Percentiles rank a stretch among this genome's conserved stretches.
phyloP scores from a whole-genome alignment of 1,140 invertebrate species.

The Lasioglossum albipes region DNA sequence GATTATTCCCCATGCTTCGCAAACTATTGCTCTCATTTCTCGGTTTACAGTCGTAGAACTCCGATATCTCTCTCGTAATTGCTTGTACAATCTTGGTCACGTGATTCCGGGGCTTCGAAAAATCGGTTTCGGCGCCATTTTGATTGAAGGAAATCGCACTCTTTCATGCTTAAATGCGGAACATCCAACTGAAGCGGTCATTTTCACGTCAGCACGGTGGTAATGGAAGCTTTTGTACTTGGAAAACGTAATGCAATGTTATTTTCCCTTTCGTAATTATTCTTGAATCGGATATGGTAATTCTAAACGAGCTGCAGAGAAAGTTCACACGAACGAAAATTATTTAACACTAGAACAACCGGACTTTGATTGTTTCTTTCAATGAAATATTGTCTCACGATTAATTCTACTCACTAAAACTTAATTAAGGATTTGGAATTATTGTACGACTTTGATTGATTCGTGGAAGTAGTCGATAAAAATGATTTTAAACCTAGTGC shows the following conservation, averaged over 20 bases:
- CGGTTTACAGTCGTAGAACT: conserved; percentile 32
- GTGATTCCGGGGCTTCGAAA: conserved; percentile 12
- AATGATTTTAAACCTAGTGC: too few species aligned
- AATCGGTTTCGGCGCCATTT: conserved; percentile 36
- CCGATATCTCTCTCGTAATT: conserved; percentile 9
- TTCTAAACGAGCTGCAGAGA: neutral
- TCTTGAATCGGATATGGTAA: too few species aligned
- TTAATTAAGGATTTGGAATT: too few species aligned
- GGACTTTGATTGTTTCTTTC: too few species aligned
- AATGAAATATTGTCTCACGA: too few species aligned
- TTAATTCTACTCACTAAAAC: too few species aligned
- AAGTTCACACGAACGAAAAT: neutral
- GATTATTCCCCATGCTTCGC: neutral
- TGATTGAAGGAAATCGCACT: conserved; percentile 7
- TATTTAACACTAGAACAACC: too few species aligned
- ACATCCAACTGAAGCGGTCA: conserved; percentile 13
- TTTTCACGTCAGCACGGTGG: neutral
- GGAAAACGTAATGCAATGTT: neutral
- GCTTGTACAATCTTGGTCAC: neutral
- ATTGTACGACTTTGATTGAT: too few species aligned
- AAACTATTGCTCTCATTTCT: conserved; percentile 35
- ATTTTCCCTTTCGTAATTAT: too few species aligned
- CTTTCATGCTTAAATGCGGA: conserved; percentile 9
- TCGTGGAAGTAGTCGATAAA: too few species aligned
- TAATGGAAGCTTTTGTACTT: neutral